Evolutionary conservation across 2,888 invertebrate species (phyloP), one percentile per base, ranked within the genome.

Genomic region (Antheraea yamamai): DNA sequence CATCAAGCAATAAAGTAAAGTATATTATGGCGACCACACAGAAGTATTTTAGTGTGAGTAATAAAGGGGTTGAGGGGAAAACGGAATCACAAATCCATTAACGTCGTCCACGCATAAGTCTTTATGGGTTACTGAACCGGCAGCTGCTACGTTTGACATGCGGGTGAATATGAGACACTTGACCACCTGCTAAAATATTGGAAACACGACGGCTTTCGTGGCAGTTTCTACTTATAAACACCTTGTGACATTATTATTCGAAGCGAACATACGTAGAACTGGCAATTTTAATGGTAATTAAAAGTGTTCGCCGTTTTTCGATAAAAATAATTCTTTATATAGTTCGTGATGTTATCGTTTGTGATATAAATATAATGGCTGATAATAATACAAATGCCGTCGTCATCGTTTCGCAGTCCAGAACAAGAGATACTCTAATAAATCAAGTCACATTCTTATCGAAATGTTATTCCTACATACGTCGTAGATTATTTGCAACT

Each of bases 71-170:
- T 70, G 71, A 64, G 74, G 70, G 75, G 75, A 76, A 47, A 68
- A 68, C 7, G 68, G 55, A 86, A 87, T 86, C 81, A 84, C 81
- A 83, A 85, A 82, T 81, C 79, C 82, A 89, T 88, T 89, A 87
- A 79, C 78, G 81, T 81, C 79, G 77, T 82, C 79, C 81, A 80
- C 81, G 83, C 83, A 79, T 84, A 82, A 81, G 84, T 83, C 79
- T 86, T 83, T 82, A 82, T 79, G 85, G 89, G 91, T 90, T 87
- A 89, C 82, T 89, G 88, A 88, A 88, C 89, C 77, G 87, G 86
- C 93, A 92, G 93, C 91, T 92, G 93, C 78, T 76, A 77, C 79
- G 78, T 79, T 80, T 79, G 82, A 77, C 80, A 87, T 88, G 87
- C 86, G 84, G 86, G 86, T 78, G 76, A 79, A 77, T 81, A 81